phyloP scores from a whole-genome alignment of 2,113 vertebrate genomes.

The Tragelaphus buxtoni region DNA sequence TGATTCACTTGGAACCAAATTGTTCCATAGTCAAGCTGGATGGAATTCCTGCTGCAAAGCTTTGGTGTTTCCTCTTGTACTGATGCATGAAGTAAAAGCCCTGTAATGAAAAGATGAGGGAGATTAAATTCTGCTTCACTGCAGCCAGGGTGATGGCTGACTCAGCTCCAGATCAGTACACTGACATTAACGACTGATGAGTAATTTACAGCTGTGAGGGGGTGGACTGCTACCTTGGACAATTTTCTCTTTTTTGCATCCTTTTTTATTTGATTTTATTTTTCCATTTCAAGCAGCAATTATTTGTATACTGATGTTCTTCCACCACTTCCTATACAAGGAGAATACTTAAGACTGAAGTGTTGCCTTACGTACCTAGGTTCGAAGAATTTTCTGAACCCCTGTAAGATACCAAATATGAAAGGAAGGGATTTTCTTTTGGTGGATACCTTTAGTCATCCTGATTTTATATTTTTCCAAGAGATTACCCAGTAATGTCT shows the following conservation, averaged over 20 bases:
- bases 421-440: background rate
- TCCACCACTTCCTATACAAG: background rate
- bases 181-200: conserved; percentile 79
- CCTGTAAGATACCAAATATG: background rate
- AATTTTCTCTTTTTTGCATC: conserved; percentile 59
- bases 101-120: conserved; percentile 65
- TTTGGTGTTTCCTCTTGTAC: conserved; percentile 13
- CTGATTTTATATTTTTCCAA: conserved; percentile 18
- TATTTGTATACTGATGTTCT: conserved; percentile 59
- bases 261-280: conserved; percentile 29
- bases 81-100: background rate
- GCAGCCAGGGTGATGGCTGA: conserved; percentile 75
- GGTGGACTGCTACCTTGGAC: conserved; percentile 67
- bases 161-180: conserved; percentile 73
- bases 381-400: conserved; percentile 24
- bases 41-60: conserved; percentile 44
- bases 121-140: conserved; percentile 68
- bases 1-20: conserved; percentile 43
- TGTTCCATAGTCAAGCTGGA: conserved; percentile 47
- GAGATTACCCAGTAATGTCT: conserved; percentile 6
- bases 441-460: conserved; percentile 5
- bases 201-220: conserved; percentile 82
- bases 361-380: background rate
- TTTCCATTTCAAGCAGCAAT: conserved; percentile 70
- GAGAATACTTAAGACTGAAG: background rate